Evolutionary conservation across 2,888 invertebrate genomes (phyloP).

Genomic region (Quadroppia sp.): DNA sequence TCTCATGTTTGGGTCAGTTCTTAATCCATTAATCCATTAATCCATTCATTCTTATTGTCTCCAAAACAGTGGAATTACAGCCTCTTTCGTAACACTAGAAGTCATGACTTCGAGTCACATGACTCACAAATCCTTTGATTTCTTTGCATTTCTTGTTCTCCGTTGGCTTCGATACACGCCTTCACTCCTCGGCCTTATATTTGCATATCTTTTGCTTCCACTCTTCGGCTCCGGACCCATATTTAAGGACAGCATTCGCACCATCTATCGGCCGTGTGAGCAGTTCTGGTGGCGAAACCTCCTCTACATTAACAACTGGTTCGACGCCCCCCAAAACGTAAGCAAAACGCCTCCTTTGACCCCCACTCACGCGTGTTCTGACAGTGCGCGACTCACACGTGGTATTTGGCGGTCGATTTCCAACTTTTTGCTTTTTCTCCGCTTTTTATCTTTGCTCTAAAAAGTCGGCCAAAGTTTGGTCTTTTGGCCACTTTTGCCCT

Average conservation of each 20-base stretch:
- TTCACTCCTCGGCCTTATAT: background rate
- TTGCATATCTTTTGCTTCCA: slow-evolving; percentile 14
- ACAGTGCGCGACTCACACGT: slow-evolving; percentile 11
- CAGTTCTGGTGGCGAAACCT: slow-evolving; percentile 65
- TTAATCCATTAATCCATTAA: too few relatives aligned
- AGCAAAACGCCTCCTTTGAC: too few relatives aligned
- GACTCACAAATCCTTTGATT: slow-evolving; percentile 6
- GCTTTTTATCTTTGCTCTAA: background rate
- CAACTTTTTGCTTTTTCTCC: background rate
- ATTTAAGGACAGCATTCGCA: slow-evolving; percentile 56
- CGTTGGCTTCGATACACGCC: slow-evolving; percentile 36
- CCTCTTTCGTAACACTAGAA: background rate
- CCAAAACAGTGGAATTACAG: slow-evolving; percentile 4
- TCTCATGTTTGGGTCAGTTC: slow-evolving; percentile 25
- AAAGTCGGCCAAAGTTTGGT: background rate
- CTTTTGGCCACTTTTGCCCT: background rate
- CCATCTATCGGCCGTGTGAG: slow-evolving; percentile 64
- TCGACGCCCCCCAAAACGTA: background rate
- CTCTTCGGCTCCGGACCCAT: slow-evolving; percentile 30
- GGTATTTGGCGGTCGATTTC: slow-evolving; percentile 18
- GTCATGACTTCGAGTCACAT: too few relatives aligned
- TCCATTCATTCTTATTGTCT: background rate
- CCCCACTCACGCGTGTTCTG: background rate
- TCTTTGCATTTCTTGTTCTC: background rate
- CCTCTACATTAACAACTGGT: slow-evolving; percentile 28